Evolutionary conservation across 2,797 vertebrate genomes (phyloP), one percentile per base, ranked within the genome.

Genomic region (Iguana delicatissima): DNA sequence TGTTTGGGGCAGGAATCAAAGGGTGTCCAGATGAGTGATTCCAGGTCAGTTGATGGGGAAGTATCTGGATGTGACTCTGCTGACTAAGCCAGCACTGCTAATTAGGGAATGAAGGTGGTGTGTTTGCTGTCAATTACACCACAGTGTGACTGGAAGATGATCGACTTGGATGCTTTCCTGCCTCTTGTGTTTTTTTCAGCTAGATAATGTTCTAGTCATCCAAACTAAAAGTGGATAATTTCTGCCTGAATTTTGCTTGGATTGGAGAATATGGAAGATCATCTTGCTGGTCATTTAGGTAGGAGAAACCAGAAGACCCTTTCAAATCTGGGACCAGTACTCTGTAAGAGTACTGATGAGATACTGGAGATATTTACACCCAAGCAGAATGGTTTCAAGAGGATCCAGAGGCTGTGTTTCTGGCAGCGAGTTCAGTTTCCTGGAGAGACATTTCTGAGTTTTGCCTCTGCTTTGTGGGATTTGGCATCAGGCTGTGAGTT

Each of bases 401-500:
- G 62, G 1, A 59, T 84, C 38, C 93, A 93, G 82, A 93, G 88
- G 22, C 89, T 96, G 77, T 93, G 38, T 38, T 91, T 93, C 91
- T 92, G 93, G 74, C 94, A 94, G 74, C 3, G 0, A 82, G 84
- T 55, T 14, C 93, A 95, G 59, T 87, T 87, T 2, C 94, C 93
- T 77, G 91, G 92, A 83, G 95, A 95, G 92, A 91, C 69, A 46
- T 91, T 89, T 42, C 22, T 67, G 50, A 0, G 32, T 10, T 95
- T 93, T 93, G 85, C 92, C 80, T 89, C 7, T 0, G 90, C 92
- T 22, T 32, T 94, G 7, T 93, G 81, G 52, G 86, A 92, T 0
- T 0, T 96, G 89, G 93, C 94, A 76, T 88, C 93, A n/a, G 73
- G 6, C 35, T 92, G 92, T 92, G 91, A 80, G 89, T 96, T 96